Evolutionary conservation across 2,888 invertebrate genomes (phyloP).

Genomic region (Sipha maydis): DNA sequence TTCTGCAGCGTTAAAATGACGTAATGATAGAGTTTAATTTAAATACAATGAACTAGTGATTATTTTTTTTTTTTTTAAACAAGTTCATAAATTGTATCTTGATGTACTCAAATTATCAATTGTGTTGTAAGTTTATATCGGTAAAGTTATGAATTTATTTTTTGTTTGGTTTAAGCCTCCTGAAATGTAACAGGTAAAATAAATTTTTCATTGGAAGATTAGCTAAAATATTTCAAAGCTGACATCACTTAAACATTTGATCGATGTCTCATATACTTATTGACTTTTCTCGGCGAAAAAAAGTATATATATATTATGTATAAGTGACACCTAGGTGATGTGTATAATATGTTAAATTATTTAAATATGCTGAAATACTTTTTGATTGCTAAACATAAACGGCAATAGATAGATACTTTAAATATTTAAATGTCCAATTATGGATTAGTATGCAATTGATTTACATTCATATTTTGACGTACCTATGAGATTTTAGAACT

Average conservation of each 20-base stretch:
- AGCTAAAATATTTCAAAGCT: neutral
- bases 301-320: neutral
- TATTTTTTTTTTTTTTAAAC: too few relatives aligned
- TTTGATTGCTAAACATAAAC: neutral
- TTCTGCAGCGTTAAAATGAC: neutral
- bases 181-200: neutral
- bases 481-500: neutral
- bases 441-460: neutral
- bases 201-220: neutral
- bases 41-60: neutral
- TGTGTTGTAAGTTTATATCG: too few relatives aligned
- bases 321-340: neutral
- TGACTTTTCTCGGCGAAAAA: neutral
- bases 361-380: conserved; percentile 4
- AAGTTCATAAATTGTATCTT: too few relatives aligned
- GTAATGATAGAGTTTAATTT: too few relatives aligned
- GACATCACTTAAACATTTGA: neutral
- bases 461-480: neutral
- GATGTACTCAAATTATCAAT: too few relatives aligned
- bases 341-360: neutral
- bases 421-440: neutral
- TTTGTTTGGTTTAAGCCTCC: neutral
- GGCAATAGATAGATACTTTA: neutral
- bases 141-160: too few relatives aligned
- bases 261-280: neutral